A percentile compares a stretch with the other conserved stretches of the same genome.
Evolutionary conservation across 2,888 invertebrate species (phyloP).

Genomic region (Macrosiphum euphorbiae): DNA sequence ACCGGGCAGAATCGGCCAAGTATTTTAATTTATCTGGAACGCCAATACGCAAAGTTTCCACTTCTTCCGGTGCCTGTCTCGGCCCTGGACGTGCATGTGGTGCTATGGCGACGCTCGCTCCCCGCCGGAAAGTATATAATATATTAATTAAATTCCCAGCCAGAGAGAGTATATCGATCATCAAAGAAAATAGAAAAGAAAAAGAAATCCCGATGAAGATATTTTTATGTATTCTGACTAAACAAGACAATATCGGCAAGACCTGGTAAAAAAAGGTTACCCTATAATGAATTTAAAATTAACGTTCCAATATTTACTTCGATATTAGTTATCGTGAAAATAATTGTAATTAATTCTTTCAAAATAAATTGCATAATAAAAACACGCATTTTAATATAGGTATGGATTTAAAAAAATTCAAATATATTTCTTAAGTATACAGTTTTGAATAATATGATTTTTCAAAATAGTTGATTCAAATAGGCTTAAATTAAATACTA

Average conservation of each 20-base stretch:
- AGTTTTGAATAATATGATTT: neutral
- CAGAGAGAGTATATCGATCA: constrained; percentile 37
- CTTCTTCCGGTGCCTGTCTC: constrained; percentile 43
- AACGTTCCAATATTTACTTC: neutral
- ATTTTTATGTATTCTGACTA: neutral
- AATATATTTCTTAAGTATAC: neutral
- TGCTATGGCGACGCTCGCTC: constrained; percentile 4
- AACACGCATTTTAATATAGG: neutral
- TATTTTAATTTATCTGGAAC: constrained; percentile 65
- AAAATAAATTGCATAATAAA: neutral
- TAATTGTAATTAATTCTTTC: neutral
- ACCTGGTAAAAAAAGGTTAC: neutral
- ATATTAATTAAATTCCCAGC: constrained; percentile 56
- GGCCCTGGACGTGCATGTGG: constrained; percentile 20
- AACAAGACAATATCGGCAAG: neutral
- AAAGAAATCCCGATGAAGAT: neutral
- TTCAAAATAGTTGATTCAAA: neutral
- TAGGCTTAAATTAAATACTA: neutral
- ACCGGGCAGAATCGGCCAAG: constrained; percentile 63
- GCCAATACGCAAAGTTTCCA: constrained; percentile 62
- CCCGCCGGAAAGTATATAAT: constrained; percentile 47
- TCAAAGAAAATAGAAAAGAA: constrained; percentile 50
- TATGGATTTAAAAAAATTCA: neutral
- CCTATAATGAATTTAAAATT: neutral
- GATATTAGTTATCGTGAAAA: neutral